Conservation (phyloP, 1,140 invertebrate species). For the Tetramorium alpestre region DNA sequence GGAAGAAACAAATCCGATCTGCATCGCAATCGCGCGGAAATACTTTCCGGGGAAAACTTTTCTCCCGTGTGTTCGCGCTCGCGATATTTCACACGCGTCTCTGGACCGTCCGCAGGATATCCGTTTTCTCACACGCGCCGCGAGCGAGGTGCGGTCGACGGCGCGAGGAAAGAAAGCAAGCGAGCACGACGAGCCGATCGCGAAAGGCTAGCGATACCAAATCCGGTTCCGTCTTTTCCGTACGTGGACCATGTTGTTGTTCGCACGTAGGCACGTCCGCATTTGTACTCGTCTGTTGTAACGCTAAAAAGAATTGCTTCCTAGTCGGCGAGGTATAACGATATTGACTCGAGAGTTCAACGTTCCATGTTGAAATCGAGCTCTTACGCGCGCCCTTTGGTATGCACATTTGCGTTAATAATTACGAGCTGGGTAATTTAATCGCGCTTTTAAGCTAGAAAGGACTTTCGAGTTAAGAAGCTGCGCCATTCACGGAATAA, state of each 20-base stretch:
- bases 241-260: neutral
- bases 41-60: slow-evolving; percentile 41
- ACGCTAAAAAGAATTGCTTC: slow-evolving; percentile 36
- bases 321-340: neutral
- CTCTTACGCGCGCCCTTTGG: neutral
- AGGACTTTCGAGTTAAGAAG: slow-evolving; percentile 8
- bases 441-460: neutral
- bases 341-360: slow-evolving; percentile 36
- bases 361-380: neutral
- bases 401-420: neutral
- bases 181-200: slow-evolving; percentile 17
- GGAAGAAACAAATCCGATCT: neutral
- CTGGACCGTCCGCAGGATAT: slow-evolving; percentile 41
- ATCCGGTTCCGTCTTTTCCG: slow-evolving; percentile 26
- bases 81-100: slow-evolving; percentile 20
- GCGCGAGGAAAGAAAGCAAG: slow-evolving; percentile 20
- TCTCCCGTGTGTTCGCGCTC: neutral
- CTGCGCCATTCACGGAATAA: neutral
- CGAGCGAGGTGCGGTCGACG: neutral
- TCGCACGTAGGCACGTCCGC: neutral
- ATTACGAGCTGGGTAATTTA: neutral
- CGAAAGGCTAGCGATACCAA: slow-evolving; percentile 29
- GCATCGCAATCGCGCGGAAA: slow-evolving; percentile 16
- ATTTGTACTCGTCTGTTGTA: slow-evolving; percentile 9
- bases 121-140: slow-evolving; percentile 44